phyloP scores from a whole-genome alignment of 2,888 invertebrate species.

The Serrognathus titanus region DNA sequence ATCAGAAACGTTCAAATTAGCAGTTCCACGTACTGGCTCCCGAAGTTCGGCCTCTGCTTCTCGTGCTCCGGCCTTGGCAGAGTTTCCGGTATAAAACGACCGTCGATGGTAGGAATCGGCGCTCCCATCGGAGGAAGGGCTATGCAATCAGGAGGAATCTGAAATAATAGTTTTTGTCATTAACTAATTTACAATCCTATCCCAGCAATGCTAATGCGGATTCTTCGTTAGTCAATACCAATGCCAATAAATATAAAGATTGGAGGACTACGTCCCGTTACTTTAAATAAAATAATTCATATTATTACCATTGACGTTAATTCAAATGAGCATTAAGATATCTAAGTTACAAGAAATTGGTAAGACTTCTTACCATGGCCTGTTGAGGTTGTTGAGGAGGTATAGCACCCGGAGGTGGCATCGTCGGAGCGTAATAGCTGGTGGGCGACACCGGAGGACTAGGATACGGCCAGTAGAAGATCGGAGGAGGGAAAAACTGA shows the following conservation, averaged over 20 bases:
- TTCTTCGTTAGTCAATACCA: too few relatives aligned
- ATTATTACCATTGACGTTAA: too few relatives aligned
- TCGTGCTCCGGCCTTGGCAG: slow-evolving; percentile 39
- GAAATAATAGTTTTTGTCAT: slow-evolving; percentile 14
- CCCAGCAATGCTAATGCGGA: neutral
- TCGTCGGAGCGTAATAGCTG: slow-evolving; percentile 72
- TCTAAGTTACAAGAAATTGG: too few relatives aligned
- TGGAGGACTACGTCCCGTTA: too few relatives aligned
- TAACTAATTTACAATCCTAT: neutral
- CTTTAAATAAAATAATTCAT: too few relatives aligned
- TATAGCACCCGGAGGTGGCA: slow-evolving; percentile 45
- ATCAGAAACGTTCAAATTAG: slow-evolving; percentile 25
- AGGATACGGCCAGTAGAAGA: slow-evolving; percentile 91
- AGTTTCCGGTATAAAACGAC: slow-evolving; percentile 38
- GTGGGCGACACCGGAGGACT: slow-evolving; percentile 93
- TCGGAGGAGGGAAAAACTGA: slow-evolving; percentile 60
- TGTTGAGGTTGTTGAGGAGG: slow-evolving; percentile 46
- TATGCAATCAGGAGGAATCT: slow-evolving; percentile 47
- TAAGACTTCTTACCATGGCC: slow-evolving; percentile 32
- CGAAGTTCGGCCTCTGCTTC: slow-evolving; percentile 38
- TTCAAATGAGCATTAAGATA: too few relatives aligned
- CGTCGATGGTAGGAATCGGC: slow-evolving; percentile 39
- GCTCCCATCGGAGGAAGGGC: slow-evolving; percentile 39
- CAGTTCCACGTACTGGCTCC: slow-evolving; percentile 45
- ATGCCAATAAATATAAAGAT: too few relatives aligned